Conservation (phyloP, 2,888 invertebrate genomes). For the Merodon equestris region DNA sequence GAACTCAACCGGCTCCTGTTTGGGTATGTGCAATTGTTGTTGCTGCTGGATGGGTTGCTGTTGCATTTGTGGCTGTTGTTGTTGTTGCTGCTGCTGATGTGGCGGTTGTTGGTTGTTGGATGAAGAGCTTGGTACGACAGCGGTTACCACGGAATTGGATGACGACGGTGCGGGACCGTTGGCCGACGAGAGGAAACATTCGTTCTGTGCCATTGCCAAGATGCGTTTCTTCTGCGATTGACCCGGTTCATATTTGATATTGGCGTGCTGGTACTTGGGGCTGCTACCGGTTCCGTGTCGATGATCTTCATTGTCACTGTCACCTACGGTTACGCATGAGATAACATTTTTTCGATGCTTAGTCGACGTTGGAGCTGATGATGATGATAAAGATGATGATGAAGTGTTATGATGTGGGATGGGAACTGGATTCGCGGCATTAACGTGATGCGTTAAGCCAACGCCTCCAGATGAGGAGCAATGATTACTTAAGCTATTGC, state of each 20-base stretch:
- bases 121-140: conserved; percentile 44
- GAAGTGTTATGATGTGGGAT: conserved; percentile 58
- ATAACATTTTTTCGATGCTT: conserved; percentile 85
- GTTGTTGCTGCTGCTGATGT: conserved; percentile 62
- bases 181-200: conserved; percentile 82
- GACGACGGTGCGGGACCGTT: conserved; percentile 36
- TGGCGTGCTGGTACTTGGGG: conserved; percentile 73
- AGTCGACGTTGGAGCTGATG: conserved; percentile 68
- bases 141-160: conserved; percentile 28
- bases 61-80: conserved; percentile 78
- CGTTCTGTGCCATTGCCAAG: conserved; percentile 91
- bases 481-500: conserved; percentile 65
- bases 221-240: conserved; percentile 94
- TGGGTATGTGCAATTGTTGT: conserved; percentile 77
- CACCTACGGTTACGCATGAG: conserved; percentile 88
- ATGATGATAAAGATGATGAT: conserved; percentile 52
- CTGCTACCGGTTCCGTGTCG: conserved; percentile 77
- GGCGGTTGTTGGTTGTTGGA: conserved; percentile 44
- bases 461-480: conserved; percentile 69
- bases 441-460: conserved; percentile 66
- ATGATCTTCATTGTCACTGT: conserved; percentile 86
- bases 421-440: conserved; percentile 61
- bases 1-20: conserved; percentile 78
- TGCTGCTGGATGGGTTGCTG: conserved; percentile 72
- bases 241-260: conserved; percentile 79